Percentiles rank a stretch among this genome's conserved stretches.
Evolutionary conservation across 2,113 vertebrate species (phyloP).

Genomic region (Elaphurus davidianus): DNA sequence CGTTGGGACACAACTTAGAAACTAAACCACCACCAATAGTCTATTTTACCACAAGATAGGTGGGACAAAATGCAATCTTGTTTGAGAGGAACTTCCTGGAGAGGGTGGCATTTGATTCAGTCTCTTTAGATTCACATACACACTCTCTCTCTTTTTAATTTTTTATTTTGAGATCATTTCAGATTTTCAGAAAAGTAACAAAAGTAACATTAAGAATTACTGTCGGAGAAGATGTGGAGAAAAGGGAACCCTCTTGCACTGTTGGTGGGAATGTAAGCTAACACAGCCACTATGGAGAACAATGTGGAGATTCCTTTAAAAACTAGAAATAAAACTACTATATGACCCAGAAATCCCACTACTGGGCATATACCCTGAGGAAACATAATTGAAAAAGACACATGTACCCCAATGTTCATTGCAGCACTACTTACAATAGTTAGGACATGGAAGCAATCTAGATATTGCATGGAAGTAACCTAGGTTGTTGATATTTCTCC

Average conservation of each 20-base stretch:
- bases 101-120: not conserved
- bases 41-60: not conserved
- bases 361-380: not conserved
- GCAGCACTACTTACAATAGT: not conserved
- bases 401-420: not conserved
- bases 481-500: not conserved
- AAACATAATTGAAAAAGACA: not conserved
- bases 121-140: not conserved
- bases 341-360: not conserved
- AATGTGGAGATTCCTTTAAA: not conserved
- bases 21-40: not conserved
- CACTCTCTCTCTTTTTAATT: not conserved
- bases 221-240: not conserved
- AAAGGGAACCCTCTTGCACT: not conserved
- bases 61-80: not conserved
- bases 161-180: constrained; percentile 3
- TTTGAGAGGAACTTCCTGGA: not conserved
- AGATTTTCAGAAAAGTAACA: constrained; percentile 22
- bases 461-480: not conserved
- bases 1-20: not conserved
- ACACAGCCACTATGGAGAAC: not conserved
- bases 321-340: not conserved
- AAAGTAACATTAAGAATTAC: not conserved
- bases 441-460: not conserved
- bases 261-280: not conserved